These are phyloP conservation scores for Nemopilema nomurai DNA, from an alignment of 30 jellyfish, hydroid and myxozoan species.

Conservation along the genomic window DNA sequence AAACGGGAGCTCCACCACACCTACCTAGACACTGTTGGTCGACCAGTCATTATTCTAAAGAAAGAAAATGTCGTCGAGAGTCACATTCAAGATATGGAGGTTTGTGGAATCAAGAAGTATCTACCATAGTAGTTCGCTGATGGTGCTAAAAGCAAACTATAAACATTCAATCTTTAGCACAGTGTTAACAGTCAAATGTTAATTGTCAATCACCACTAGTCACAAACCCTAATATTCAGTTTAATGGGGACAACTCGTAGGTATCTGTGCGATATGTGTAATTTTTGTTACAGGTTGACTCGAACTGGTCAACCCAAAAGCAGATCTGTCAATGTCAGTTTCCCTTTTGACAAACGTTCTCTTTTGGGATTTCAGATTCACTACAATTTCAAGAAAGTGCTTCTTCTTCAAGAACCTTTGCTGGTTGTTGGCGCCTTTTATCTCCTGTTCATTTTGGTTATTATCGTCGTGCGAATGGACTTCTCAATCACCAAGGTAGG, in stretches of 20 bases:
- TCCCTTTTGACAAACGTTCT: not conserved
- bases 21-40: conserved; percentile 85
- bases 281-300: too few relatives aligned
- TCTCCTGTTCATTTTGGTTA: conserved; percentile 73
- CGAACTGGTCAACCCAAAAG: too few relatives aligned
- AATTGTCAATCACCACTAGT: too few relatives aligned
- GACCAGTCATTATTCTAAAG: conserved; percentile 82
- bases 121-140: not conserved
- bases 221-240: too few relatives aligned
- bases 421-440: conserved; percentile 84
- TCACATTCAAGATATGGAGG: conserved; percentile 96
- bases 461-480: conserved; percentile 78
- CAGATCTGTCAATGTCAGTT: too few relatives aligned
- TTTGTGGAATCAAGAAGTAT: too few relatives aligned
- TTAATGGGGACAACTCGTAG: too few relatives aligned
- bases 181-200: too few relatives aligned
- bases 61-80: conserved; percentile 85
- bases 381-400: conserved; percentile 75
- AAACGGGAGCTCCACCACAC: conserved; percentile 65
- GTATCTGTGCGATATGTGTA: too few relatives aligned
- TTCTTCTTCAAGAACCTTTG: conserved; percentile 86
- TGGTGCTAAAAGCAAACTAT: too few relatives aligned
- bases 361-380: conserved; percentile 49
- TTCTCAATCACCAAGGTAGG: conserved; percentile 92
- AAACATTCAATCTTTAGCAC: too few relatives aligned